Conservation (phyloP, 2,113 vertebrate species). For the Muntiacus reevesi region DNA sequence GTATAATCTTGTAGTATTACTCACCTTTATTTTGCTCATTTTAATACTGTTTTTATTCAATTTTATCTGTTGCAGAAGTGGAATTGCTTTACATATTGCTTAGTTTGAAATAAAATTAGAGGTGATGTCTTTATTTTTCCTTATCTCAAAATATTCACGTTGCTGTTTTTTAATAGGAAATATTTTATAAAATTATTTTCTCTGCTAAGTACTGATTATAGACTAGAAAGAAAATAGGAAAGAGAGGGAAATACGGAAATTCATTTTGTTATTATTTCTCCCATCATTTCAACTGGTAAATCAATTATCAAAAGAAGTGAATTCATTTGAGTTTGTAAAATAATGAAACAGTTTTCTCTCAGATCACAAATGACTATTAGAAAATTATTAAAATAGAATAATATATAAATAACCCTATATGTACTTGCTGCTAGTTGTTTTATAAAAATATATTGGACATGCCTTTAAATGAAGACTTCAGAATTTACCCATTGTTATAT, state of each 20-base stretch:
- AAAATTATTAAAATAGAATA: neutral
- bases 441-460: neutral
- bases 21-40: conserved; percentile 50
- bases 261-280: conserved; percentile 46
- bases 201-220: conserved; percentile 59
- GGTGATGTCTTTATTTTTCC: conserved; percentile 4
- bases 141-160: conserved; percentile 29
- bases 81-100: conserved; percentile 42
- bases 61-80: conserved; percentile 32
- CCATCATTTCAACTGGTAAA: conserved; percentile 39
- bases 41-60: conserved; percentile 44
- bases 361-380: neutral
- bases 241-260: conserved; percentile 25
- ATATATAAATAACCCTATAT: neutral
- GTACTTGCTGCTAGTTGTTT: neutral
- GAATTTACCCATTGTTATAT: neutral
- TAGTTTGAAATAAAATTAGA: conserved; percentile 54
- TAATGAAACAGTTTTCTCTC: neutral
- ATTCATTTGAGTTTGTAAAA: conserved; percentile 7
- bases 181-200: conserved; percentile 64
- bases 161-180: conserved; percentile 63
- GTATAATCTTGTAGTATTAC: neutral
- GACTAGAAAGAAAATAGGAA: conserved; percentile 56
- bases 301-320: conserved; percentile 40
- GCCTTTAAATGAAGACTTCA: neutral